Evolutionary conservation across 64 coral and sea anemone genomes (phyloP).

Genomic region (Anthopleura sola): DNA sequence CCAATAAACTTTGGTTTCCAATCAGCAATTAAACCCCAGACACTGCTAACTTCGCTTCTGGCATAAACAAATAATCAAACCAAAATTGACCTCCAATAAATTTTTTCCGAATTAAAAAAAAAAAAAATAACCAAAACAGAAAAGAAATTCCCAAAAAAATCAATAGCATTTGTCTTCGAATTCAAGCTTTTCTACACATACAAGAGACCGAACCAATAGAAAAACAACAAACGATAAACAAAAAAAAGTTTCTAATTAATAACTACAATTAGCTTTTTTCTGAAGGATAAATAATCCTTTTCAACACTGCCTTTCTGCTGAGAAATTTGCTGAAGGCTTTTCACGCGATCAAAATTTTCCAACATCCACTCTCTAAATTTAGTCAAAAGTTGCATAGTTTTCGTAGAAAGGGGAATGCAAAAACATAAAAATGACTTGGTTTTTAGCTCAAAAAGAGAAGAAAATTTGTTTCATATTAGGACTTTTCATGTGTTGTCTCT

Average conservation of each 20-base stretch:
- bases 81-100: not conserved
- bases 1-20: not conserved
- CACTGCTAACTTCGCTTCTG: not conserved
- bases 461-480: too few species aligned
- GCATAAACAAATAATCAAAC: not conserved
- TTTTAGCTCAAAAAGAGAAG: too few species aligned
- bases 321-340: not conserved
- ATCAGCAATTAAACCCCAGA: not conserved
- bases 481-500: not conserved
- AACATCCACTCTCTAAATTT: not conserved
- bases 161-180: too few species aligned
- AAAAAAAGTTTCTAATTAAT: not conserved
- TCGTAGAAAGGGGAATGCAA: not conserved
- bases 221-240: not conserved
- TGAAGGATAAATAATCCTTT: not conserved
- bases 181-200: too few species aligned
- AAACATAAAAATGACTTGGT: not conserved
- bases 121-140: too few species aligned
- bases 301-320: not conserved
- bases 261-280: not conserved
- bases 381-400: not conserved
- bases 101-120: too few species aligned
- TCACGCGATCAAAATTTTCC: not conserved
- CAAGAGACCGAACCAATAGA: too few species aligned
- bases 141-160: too few species aligned